These are phyloP conservation scores for Crenichthys baileyi DNA, from an alignment of 2,797 vertebrate genomes.

Conservation along the genomic window DNA sequence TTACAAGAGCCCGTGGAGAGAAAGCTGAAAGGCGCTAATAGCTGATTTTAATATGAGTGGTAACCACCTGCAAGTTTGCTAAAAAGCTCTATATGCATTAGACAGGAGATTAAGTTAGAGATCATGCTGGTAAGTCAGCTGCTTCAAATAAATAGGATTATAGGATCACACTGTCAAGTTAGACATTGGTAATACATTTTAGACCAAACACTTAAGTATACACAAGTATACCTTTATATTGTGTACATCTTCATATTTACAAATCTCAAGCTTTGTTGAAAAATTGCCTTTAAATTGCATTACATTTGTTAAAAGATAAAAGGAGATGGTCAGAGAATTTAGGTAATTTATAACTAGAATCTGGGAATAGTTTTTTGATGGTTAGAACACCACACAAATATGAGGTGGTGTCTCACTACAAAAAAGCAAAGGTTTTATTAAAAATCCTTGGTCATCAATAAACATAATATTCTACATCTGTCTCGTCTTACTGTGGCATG, in stretches of 20 bases:
- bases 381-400: background rate
- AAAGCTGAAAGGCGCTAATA: constrained; percentile 43
- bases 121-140: constrained; percentile 9
- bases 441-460: background rate
- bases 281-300: background rate
- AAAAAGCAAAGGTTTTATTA: background rate
- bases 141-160: constrained; percentile 18
- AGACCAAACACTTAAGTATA: background rate
- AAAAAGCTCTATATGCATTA: constrained; percentile 27
- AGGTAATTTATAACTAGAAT: background rate
- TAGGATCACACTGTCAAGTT: background rate
- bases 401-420: background rate
- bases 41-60: constrained; percentile 48
- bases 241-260: background rate
- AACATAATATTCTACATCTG: background rate
- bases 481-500: too few relatives aligned
- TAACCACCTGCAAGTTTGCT: constrained; percentile 18
- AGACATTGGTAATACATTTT: background rate
- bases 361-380: background rate
- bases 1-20: constrained; percentile 51
- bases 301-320: background rate
- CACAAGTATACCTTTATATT: background rate
- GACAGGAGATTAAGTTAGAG: constrained; percentile 23
- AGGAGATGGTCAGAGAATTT: background rate
- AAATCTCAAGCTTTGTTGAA: background rate